Evolutionary conservation across 2,888 invertebrate genomes (phyloP).

Genomic region (Lymantria monacha): DNA sequence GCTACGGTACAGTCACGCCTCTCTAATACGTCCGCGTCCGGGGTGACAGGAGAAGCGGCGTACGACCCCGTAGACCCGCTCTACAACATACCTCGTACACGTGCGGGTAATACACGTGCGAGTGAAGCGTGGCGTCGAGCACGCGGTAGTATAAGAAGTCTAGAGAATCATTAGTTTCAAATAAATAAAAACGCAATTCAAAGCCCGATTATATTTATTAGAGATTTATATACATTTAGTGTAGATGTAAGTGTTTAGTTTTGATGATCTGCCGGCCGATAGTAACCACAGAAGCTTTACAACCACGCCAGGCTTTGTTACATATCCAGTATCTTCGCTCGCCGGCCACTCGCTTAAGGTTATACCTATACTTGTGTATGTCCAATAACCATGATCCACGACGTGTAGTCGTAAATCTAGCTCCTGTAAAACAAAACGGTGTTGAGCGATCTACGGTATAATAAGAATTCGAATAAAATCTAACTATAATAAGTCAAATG

Average conservation of each 20-base stretch:
- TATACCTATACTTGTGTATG: constrained; percentile 11
- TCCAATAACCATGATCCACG: constrained; percentile 11
- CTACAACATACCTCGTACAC: no score
- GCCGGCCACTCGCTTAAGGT: constrained; percentile 12
- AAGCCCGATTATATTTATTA: neutral
- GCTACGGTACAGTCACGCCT: no score
- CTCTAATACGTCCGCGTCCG: no score
- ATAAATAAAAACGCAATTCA: neutral
- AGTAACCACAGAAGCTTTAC: constrained; percentile 13
- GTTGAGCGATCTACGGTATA: no score
- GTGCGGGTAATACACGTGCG: no score
- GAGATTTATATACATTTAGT: constrained; percentile 1
- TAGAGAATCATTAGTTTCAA: neutral
- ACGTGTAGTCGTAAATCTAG: constrained; percentile 14
- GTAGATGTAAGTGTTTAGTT: constrained; percentile 10
- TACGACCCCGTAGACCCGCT: no score
- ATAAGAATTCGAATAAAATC: no score
- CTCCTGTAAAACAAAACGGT: constrained; percentile 4
- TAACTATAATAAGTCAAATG: no score
- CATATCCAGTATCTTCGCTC: constrained; percentile 21
- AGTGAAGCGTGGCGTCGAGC: no score
- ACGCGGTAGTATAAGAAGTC: no score
- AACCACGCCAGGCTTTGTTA: constrained; percentile 17
- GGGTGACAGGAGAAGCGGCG: no score
- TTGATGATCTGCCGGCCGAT: constrained; percentile 7